phyloP scores from a whole-genome alignment of 2,888 invertebrate species.

The Drosophila seclusa region DNA sequence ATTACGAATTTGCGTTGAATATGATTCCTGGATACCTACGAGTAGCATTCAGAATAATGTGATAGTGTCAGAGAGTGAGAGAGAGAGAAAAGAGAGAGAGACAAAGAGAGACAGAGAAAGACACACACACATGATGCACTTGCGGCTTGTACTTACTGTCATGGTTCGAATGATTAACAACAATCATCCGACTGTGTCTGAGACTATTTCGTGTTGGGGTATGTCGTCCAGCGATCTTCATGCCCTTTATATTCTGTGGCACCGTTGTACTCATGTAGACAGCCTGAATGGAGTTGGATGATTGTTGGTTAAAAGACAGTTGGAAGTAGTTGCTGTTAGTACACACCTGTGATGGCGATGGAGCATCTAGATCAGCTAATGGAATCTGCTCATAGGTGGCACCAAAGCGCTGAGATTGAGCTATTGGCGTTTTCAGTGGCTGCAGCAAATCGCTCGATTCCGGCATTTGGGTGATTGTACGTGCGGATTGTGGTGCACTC shows the following conservation, averaged over 20 bases:
- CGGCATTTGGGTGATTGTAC: background rate
- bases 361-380: slow-evolving; percentile 75
- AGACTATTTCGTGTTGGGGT: slow-evolving; percentile 89
- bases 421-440: slow-evolving; percentile 38
- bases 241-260: slow-evolving; percentile 88
- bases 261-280: slow-evolving; percentile 87
- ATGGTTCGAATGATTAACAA: slow-evolving; percentile 87
- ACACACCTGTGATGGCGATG: slow-evolving; percentile 81
- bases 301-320: background rate
- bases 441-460: slow-evolving; percentile 67
- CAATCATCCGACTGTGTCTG: slow-evolving; percentile 90
- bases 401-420: slow-evolving; percentile 50
- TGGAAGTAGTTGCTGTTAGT: background rate
- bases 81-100: background rate
- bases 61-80: slow-evolving; percentile 3
- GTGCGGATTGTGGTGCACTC: slow-evolving; percentile 70
- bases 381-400: slow-evolving; percentile 78
- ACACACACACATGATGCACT: background rate
- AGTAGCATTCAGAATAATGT: slow-evolving; percentile 10
- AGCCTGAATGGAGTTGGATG: slow-evolving; percentile 64
- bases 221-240: slow-evolving; percentile 88
- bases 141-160: slow-evolving; percentile 74
- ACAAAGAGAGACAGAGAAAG: background rate
- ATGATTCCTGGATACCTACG: slow-evolving; percentile 78
- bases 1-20: slow-evolving; percentile 81